Conservation (phyloP, 2,797 vertebrate species). For the Pangasius macronema region DNA sequence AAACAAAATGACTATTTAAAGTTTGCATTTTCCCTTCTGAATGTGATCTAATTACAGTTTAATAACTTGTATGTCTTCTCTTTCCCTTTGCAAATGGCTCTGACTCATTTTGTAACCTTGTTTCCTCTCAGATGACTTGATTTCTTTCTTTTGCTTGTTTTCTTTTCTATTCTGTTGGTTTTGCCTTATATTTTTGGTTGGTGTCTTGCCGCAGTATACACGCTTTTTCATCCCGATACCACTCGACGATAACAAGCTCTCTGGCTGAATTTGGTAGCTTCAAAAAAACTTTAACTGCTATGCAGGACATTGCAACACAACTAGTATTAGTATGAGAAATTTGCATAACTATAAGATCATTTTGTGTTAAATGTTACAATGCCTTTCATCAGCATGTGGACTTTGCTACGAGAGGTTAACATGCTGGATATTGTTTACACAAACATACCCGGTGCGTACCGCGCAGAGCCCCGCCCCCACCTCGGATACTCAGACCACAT, state of each 20-base stretch:
- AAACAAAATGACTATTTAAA: constrained; percentile 7
- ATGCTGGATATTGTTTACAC: too few relatives aligned
- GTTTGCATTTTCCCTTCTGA: constrained; percentile 19
- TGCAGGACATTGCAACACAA: background rate
- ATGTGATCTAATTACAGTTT: constrained; percentile 25
- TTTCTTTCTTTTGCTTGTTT: constrained; percentile 4
- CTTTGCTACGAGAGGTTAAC: too few relatives aligned
- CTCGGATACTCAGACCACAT: too few relatives aligned
- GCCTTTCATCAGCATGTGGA: too few relatives aligned
- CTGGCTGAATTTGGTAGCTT: background rate
- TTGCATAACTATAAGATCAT: background rate
- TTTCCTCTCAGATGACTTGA: background rate
- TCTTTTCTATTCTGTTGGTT: background rate
- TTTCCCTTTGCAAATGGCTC: background rate
- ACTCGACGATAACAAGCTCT: background rate
- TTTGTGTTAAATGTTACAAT: background rate
- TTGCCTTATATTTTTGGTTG: background rate
- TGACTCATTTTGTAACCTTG: background rate
- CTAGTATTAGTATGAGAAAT: background rate
- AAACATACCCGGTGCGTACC: too few relatives aligned
- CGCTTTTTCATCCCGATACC: background rate
- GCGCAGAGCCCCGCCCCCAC: too few relatives aligned
- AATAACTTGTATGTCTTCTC: constrained; percentile 1
- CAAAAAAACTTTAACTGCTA: background rate
- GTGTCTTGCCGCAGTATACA: background rate